phyloP scores from a whole-genome alignment of 2,113 vertebrate genomes.

The Bufo bufo region DNA sequence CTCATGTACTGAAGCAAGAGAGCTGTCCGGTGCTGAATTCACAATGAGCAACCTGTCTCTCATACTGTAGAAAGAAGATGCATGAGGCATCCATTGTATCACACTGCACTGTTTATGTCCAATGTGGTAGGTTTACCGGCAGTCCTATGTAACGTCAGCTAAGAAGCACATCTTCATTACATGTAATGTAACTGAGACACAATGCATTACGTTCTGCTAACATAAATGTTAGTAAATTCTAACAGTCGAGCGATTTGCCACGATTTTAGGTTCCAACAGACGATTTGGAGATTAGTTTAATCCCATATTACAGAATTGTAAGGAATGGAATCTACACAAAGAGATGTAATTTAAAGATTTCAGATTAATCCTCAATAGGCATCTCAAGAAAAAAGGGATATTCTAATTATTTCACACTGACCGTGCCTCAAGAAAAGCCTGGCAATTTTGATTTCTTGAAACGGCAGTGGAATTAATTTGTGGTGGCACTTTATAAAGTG shows the following conservation, averaged over 20 bases:
- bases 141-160: neutral
- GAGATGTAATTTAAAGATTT: conserved; percentile 30
- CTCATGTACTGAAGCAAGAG: neutral
- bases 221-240: neutral
- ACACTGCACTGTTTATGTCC: neutral
- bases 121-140: neutral
- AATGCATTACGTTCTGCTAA: neutral
- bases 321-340: neutral
- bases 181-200: neutral
- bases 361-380: conserved; percentile 5
- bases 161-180: neutral
- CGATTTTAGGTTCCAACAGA: neutral
- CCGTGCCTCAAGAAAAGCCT: conserved; percentile 10
- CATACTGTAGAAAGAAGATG: neutral
- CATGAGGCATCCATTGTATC: neutral
- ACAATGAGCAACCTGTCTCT: conserved; percentile 1
- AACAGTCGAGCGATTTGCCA: neutral
- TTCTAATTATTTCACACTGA: conserved; percentile 21
- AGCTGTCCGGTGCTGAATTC: neutral
- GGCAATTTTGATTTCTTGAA: conserved; percentile 43
- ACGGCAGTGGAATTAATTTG: conserved; percentile 11
- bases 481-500: conserved; percentile 13
- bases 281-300: neutral
- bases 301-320: neutral
- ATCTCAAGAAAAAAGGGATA: conserved; percentile 19